Percentiles rank a stretch among this genome's conserved stretches.
Conservation (phyloP, 2,113 vertebrate species). For the Hucho hucho region DNA sequence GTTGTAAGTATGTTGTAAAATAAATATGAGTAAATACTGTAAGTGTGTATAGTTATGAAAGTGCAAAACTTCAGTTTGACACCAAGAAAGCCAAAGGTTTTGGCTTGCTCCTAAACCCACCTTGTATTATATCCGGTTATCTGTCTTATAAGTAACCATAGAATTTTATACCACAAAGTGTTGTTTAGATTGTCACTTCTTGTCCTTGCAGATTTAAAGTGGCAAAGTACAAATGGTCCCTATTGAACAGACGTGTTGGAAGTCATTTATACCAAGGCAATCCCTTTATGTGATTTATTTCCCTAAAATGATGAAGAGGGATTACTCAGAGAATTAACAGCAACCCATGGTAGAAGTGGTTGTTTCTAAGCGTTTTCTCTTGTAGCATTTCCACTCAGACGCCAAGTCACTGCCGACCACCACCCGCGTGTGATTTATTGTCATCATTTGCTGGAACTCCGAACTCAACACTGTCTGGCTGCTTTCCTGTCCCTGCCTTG, state of each 20-base stretch:
- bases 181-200: not conserved
- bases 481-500: slow-evolving; percentile 23
- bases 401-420: slow-evolving; percentile 10
- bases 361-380: slow-evolving; percentile 3
- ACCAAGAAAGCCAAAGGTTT: no score
- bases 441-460: slow-evolving; percentile 20
- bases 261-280: slow-evolving; percentile 70
- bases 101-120: no score
- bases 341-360: slow-evolving; percentile 50
- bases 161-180: not conserved
- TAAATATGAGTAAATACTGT: no score
- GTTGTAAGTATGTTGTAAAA: no score
- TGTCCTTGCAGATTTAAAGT: not conserved
- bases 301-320: slow-evolving; percentile 74
- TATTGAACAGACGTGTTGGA: slow-evolving; percentile 50
- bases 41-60: no score
- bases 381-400: slow-evolving; percentile 23
- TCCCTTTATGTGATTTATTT: slow-evolving; percentile 75
- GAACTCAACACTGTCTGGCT: slow-evolving; percentile 24
- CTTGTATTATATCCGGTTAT: not conserved
- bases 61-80: no score
- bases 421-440: slow-evolving; percentile 34
- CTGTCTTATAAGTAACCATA: not conserved
- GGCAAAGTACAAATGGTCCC: not conserved
- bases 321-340: slow-evolving; percentile 75